Conservation (phyloP, 1,140 invertebrate species). For the Conus ventricosus region DNA sequence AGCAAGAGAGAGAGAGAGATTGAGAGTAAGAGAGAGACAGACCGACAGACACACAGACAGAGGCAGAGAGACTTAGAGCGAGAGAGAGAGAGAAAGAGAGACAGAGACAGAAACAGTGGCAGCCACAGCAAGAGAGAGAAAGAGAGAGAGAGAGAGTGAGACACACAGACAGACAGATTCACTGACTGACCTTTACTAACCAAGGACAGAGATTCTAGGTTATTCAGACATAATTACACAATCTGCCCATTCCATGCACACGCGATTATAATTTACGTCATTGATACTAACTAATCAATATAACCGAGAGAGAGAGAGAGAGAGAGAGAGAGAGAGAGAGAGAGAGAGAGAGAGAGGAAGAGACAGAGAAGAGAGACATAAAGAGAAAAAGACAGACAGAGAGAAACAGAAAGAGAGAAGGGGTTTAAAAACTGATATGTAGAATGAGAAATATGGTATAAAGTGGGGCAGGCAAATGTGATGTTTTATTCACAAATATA, state of each 20-base stretch:
- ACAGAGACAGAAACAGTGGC: neutral
- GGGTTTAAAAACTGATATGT: neutral
- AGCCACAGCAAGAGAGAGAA: no score
- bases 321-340: neutral
- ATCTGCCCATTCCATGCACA: no score
- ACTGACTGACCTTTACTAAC: no score
- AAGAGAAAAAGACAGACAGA: neutral
- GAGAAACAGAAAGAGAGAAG: neutral
- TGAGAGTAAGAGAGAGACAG: neutral
- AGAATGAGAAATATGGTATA: no score
- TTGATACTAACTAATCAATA: neutral
- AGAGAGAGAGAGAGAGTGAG: neutral
- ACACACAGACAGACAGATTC: no score
- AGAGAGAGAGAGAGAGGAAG: neutral
- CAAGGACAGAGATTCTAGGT: no score
- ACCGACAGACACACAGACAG: neutral
- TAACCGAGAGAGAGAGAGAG: neutral
- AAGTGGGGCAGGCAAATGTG: neutral
- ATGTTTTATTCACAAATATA: neutral
- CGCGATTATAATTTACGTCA: no score
- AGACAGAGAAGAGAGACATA: neutral
- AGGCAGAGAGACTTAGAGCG: neutral
- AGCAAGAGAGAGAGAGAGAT: neutral
- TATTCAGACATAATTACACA: no score
- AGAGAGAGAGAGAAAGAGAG: neutral